phyloP scores from a whole-genome alignment of 1,140 invertebrate species.

The Meloidogyne floridensis region DNA sequence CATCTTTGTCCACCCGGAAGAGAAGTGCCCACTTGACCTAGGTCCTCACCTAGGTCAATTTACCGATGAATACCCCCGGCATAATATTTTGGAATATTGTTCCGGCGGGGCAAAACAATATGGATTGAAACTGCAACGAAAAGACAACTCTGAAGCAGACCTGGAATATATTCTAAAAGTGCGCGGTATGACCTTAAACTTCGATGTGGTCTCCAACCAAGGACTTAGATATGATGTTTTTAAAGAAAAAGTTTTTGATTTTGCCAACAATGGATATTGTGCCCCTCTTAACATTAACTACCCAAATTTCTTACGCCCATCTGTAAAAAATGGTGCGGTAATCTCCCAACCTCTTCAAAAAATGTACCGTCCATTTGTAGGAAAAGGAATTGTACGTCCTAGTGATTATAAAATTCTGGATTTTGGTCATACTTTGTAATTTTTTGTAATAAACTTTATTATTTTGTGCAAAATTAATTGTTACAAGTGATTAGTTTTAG shows the following conservation, averaged over 20 bases:
- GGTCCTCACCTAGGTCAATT: conserved; percentile 21
- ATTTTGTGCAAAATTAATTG: no score
- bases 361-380: background rate
- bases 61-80: conserved; percentile 16
- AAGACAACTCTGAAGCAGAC: background rate
- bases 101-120: conserved; percentile 19
- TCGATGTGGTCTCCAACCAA: background rate
- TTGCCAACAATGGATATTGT: background rate
- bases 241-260: conserved; percentile 9
- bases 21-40: background rate
- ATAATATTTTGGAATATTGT: background rate
- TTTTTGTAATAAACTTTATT: background rate
- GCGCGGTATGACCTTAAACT: conserved; percentile 7
- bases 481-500: no score
- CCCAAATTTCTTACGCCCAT: background rate
- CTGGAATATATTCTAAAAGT: conserved; percentile 14
- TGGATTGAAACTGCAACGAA: background rate
- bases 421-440: background rate
- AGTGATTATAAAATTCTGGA: background rate
- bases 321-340: background rate
- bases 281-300: background rate
- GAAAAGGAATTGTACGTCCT: background rate
- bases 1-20: background rate
- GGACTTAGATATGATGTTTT: background rate
- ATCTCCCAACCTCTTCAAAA: conserved; percentile 1